phyloP scores from a whole-genome alignment of 2,888 invertebrate genomes.

The Callyntrura sp. region DNA sequence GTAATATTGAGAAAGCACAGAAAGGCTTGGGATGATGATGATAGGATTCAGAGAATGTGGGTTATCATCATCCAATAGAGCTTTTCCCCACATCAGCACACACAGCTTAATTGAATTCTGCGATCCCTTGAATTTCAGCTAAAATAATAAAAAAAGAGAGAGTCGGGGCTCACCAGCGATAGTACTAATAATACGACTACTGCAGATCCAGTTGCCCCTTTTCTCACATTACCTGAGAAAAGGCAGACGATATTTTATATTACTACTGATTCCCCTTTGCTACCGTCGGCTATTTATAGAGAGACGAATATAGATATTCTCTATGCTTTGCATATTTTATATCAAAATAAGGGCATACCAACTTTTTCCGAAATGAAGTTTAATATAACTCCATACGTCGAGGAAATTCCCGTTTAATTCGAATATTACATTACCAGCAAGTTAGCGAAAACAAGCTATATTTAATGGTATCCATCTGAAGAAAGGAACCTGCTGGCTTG shows the following conservation, averaged over 20 bases:
- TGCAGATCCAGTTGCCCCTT: not conserved
- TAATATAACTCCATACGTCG: not conserved
- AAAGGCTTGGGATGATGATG: slow-evolving; percentile 24
- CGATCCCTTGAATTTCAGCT: slow-evolving; percentile 53
- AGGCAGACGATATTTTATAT: slow-evolving; percentile 6
- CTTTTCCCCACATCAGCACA: slow-evolving; percentile 70
- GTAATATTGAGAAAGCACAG: slow-evolving; percentile 44
- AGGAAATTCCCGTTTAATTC: not conserved
- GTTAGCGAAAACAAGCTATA: not conserved
- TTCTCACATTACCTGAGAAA: not conserved
- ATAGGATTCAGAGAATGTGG: slow-evolving; percentile 56
- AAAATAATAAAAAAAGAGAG: slow-evolving; percentile 35
- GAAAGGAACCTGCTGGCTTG: not conserved
- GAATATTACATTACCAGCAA: not conserved
- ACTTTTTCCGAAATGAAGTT: slow-evolving; percentile 2
- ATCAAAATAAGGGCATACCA: not conserved
- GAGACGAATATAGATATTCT: not conserved
- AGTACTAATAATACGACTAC: no score
- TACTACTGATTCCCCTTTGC: not conserved
- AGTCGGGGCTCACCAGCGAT: not conserved
- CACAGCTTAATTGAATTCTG: slow-evolving; percentile 73
- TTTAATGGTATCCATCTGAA: not conserved
- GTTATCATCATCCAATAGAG: slow-evolving; percentile 68
- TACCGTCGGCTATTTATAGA: not conserved
- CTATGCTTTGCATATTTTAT: no score